Base-by-base conservation (phyloP, 2,797 vertebrate species). In the Amniataba percoides region DNA sequence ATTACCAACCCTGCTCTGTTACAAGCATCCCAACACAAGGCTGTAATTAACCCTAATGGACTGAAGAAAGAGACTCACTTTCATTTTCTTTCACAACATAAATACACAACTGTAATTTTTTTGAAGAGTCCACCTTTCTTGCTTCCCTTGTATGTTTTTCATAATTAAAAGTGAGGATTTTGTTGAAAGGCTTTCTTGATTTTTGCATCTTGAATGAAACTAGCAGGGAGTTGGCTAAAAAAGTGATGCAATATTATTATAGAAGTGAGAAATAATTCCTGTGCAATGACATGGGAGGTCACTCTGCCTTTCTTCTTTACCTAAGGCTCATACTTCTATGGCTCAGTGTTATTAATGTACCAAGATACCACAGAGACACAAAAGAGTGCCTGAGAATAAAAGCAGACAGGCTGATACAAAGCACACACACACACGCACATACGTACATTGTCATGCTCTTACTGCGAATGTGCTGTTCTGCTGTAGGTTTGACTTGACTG, bases 11-110 rank as follows among this genome's bases (percentile, higher is more conserved):
- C 82, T 88, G 84, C 83, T 89, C 92, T 76, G 79, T 84, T 92
- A 94, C 92, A 95, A 93, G 92, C 83, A 87, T 93, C 86, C 81
- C 77, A 90, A 94, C 93, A 94, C 90, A 90, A 86, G 81, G 78
- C 86, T 87, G 88, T 94, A 95, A 95, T 95, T 95, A 95, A 93
- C 91, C 87, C 79, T 95, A 94, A 94, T 94, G 91, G 90, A 90
- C 88, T 92, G 74, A 81, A 90, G 86, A 76, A 87, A 84, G 71
- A 83, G 56, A 78, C 80, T 87, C 83, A 66, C 83, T 88, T 89
- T 72, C 66, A 80, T 92, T 89, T 85, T 65, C 51, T 80, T 88
- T 88, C 71, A 71, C 77, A 75, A 80, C 78, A 82, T 80, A 80
- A 86, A 74, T 70, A 71, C 59, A 11, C 19, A 31, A 48, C 62